phyloP scores from a whole-genome alignment of 2,797 vertebrate genomes.

The Taenioides sp. region DNA sequence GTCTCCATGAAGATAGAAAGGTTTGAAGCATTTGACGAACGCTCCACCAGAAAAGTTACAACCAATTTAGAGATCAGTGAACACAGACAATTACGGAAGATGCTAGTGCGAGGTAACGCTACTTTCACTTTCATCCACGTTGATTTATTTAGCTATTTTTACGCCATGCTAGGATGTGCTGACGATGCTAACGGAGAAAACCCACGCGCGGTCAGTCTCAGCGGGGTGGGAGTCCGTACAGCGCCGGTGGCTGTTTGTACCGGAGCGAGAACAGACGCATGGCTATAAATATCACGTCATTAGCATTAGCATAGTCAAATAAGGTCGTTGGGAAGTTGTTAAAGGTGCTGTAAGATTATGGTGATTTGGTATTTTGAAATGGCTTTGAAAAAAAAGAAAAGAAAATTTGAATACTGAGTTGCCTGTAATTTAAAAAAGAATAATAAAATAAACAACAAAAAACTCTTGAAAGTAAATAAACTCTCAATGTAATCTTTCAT shows the following conservation, averaged over 20 bases:
- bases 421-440: too few relatives aligned
- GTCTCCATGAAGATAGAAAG: too few relatives aligned
- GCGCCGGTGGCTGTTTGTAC: neutral
- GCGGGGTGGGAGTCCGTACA: neutral
- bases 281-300: neutral
- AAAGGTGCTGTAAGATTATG: neutral
- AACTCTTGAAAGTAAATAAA: too few relatives aligned
- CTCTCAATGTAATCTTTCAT: too few relatives aligned
- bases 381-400: too few relatives aligned
- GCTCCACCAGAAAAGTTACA: too few relatives aligned
- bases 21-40: too few relatives aligned
- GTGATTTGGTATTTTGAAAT: neutral
- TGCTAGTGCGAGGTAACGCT: conserved; percentile 10
- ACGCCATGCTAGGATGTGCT: conserved; percentile 37
- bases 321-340: neutral
- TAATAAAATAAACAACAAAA: too few relatives aligned
- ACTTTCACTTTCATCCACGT: conserved; percentile 39
- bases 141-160: conserved; percentile 58
- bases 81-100: conserved; percentile 44
- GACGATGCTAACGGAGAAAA: conserved; percentile 44
- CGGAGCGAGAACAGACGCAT: neutral
- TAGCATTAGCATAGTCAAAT: neutral
- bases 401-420: neutral
- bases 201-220: conserved; percentile 31
- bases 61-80: conserved; percentile 21